These are phyloP conservation scores for Rousettus leschenaultii DNA, from an alignment of 2,113 vertebrate species.

Conservation along the genomic window DNA sequence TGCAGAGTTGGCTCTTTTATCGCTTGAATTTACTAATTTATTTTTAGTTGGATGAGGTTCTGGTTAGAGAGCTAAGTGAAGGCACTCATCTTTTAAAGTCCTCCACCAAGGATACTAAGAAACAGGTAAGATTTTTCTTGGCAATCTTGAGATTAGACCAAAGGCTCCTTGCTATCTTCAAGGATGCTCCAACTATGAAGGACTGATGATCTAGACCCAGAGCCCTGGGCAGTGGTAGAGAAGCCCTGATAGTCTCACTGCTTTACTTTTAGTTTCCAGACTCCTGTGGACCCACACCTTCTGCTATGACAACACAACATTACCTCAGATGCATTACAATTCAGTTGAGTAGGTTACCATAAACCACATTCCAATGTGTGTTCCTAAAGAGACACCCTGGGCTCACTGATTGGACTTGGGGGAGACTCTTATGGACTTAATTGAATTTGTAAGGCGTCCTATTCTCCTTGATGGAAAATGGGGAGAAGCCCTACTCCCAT, in stretches of 20 bases:
- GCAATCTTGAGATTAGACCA: neutral
- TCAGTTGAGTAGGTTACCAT: constrained; percentile 43
- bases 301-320: constrained; percentile 61
- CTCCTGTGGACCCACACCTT: neutral
- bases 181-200: neutral
- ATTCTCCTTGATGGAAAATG: constrained; percentile 38
- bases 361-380: constrained; percentile 20
- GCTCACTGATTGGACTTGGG: constrained; percentile 34
- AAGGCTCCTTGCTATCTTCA: neutral
- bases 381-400: constrained; percentile 51
- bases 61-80: neutral
- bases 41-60: neutral
- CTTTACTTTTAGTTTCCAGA: neutral
- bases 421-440: constrained; percentile 53
- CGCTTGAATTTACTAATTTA: neutral
- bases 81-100: neutral
- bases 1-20: neutral
- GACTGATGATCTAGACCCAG: neutral
- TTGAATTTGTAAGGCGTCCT: constrained; percentile 57
- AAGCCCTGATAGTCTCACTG: neutral
- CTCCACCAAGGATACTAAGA: neutral
- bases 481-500: neutral
- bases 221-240: neutral
- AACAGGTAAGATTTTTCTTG: neutral
- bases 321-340: constrained; percentile 53